These are phyloP conservation scores for Tupaia tana DNA, from an alignment of 2,113 vertebrate genomes.

Conservation along the genomic window DNA sequence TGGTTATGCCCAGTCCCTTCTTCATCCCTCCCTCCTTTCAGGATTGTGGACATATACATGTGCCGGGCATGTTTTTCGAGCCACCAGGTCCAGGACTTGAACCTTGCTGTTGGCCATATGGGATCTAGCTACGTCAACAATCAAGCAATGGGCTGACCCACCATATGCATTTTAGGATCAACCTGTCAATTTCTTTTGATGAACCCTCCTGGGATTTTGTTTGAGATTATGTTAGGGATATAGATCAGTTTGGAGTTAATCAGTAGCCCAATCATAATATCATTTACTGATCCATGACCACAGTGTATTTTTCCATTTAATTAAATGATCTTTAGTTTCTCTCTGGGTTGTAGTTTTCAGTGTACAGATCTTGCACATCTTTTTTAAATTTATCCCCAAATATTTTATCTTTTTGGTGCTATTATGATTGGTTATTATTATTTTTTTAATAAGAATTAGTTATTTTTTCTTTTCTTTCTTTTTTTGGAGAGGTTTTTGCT, in stretches of 20 bases:
- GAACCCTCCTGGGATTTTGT: neutral
- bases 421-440: neutral
- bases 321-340: neutral
- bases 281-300: neutral
- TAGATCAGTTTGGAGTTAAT: neutral
- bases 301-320: constrained; percentile 11
- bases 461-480: too few species aligned
- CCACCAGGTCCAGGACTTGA: too few species aligned
- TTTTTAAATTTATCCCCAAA: neutral
- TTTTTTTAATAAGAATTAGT: too few species aligned
- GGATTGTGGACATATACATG: too few species aligned
- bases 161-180: neutral
- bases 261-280: constrained; percentile 20
- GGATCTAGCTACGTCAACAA: too few species aligned
- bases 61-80: too few species aligned
- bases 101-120: too few species aligned
- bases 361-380: neutral
- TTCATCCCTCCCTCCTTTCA: too few species aligned
- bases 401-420: constrained; percentile 20
- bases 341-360: constrained; percentile 4
- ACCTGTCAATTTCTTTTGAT: constrained; percentile 7
- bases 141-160: too few species aligned
- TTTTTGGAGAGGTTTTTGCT: too few species aligned
- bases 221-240: neutral
- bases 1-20: too few species aligned